Evolutionary conservation across 2,888 invertebrate species (phyloP).

Genomic region (Drosophila paracracens): DNA sequence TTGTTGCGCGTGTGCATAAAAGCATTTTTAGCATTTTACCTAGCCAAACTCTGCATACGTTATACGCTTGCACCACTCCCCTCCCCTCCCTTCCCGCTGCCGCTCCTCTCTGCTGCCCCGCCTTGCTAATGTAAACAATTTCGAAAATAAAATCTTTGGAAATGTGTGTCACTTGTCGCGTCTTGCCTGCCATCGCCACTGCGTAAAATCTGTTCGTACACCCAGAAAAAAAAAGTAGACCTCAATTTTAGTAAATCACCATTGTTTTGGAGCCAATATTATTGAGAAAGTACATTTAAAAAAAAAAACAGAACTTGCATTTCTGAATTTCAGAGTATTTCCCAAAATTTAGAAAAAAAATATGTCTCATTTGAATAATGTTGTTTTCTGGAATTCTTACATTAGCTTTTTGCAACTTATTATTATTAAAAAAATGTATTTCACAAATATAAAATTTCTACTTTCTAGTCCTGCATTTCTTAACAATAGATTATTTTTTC

Average conservation of each 20-base stretch:
- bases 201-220: constrained; percentile 32
- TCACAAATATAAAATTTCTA: not conserved
- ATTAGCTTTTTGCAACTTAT: not conserved
- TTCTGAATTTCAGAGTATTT: not conserved
- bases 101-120: not conserved
- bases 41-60: constrained; percentile 31
- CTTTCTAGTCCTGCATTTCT: not conserved
- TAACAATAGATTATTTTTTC: not conserved
- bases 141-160: constrained; percentile 64
- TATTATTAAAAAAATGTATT: not conserved
- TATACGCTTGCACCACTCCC: constrained; percentile 6
- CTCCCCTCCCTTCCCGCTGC: not conserved
- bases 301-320: not conserved
- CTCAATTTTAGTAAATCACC: not conserved
- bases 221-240: not conserved
- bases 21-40: constrained; percentile 70
- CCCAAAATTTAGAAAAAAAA: not conserved
- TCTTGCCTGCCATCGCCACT: constrained; percentile 18
- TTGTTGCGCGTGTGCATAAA: constrained; percentile 78
- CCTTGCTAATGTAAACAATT: constrained; percentile 47
- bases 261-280: not conserved
- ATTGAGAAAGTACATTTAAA: not conserved
- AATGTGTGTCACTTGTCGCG: constrained; percentile 70
- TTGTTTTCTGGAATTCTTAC: not conserved
- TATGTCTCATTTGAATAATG: fast-evolving